phyloP scores from a whole-genome alignment of 2,113 vertebrate species.

The Antigone vipio region DNA sequence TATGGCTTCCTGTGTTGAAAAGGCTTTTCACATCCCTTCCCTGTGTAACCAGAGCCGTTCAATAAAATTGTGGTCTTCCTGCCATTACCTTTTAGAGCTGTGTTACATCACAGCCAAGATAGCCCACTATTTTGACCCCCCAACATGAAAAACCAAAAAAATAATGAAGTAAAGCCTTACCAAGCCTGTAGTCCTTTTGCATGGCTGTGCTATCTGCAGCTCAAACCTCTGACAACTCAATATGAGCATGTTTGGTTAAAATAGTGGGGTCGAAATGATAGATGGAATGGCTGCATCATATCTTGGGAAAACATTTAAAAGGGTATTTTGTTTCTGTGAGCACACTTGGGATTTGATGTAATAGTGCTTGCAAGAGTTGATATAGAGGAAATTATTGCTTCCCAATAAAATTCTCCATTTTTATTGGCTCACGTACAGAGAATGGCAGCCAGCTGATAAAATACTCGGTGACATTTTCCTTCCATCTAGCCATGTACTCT shows the following conservation, averaged over 20 bases:
- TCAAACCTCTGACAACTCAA: background rate
- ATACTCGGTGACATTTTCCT: slow-evolving; percentile 30
- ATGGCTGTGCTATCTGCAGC: background rate
- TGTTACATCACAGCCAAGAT: background rate
- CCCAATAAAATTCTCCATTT: slow-evolving; percentile 64
- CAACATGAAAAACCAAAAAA: background rate
- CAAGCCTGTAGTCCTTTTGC: background rate
- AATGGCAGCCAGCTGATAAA: slow-evolving; percentile 62
- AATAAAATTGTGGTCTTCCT: background rate
- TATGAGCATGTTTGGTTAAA: background rate
- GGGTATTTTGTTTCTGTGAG: slow-evolving; percentile 39
- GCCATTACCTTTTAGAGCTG: background rate
- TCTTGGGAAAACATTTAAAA: slow-evolving; percentile 51
- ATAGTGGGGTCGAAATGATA: background rate
- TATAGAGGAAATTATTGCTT: slow-evolving; percentile 58
- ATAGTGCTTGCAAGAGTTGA: slow-evolving; percentile 47
- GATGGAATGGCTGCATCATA: slow-evolving; percentile 40
- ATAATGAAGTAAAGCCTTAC: background rate
- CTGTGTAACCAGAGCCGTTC: slow-evolving; percentile 11
- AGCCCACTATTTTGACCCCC: background rate
- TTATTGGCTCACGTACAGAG: slow-evolving; percentile 51
- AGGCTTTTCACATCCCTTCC: slow-evolving; percentile 26
- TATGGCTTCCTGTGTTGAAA: slow-evolving; percentile 35
- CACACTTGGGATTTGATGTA: slow-evolving; percentile 42
- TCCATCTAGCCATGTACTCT: background rate